phyloP scores from a whole-genome alignment of 1,140 invertebrate genomes.

The Drosophila quadrilineata region DNA sequence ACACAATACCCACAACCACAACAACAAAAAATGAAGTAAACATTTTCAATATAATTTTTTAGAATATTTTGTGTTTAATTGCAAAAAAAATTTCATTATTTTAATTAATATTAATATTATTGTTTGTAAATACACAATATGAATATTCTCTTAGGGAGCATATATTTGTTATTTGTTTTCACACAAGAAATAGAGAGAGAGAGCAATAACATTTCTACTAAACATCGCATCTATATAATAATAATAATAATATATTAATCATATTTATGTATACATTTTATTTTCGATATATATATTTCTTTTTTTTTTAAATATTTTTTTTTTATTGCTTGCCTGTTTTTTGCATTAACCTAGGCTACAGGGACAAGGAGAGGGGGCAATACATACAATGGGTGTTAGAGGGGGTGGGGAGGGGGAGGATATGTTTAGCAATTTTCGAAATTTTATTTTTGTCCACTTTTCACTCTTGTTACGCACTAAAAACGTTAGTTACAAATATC shows the following conservation, averaged over 20 bases:
- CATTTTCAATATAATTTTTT: conserved; percentile 25
- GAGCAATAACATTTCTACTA: conserved; percentile 66
- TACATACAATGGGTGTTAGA: too few species aligned
- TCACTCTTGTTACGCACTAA: conserved; percentile 11
- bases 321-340: too few species aligned
- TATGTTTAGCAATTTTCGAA: conserved; percentile 16
- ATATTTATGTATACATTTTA: too few species aligned
- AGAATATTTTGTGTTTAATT: conserved; percentile 38
- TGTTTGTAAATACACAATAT: conserved; percentile 59
- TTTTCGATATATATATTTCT: conserved; percentile 1
- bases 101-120: too few species aligned
- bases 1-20: neutral
- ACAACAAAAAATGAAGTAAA: neutral
- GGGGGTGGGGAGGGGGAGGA: conserved; percentile 1
- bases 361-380: too few species aligned
- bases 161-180: conserved; percentile 17
- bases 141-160: conserved; percentile 48
- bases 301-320: too few species aligned
- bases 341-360: too few species aligned
- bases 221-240: conserved; percentile 8
- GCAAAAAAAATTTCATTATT: conserved; percentile 41
- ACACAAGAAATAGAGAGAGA: neutral
- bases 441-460: conserved; percentile 7
- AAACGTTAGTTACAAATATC: conserved; percentile 45
- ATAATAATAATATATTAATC: too few species aligned